These are phyloP conservation scores for Mongoloraphidia duomilia DNA, from an alignment of 2,888 invertebrate species.

Conservation along the genomic window DNA sequence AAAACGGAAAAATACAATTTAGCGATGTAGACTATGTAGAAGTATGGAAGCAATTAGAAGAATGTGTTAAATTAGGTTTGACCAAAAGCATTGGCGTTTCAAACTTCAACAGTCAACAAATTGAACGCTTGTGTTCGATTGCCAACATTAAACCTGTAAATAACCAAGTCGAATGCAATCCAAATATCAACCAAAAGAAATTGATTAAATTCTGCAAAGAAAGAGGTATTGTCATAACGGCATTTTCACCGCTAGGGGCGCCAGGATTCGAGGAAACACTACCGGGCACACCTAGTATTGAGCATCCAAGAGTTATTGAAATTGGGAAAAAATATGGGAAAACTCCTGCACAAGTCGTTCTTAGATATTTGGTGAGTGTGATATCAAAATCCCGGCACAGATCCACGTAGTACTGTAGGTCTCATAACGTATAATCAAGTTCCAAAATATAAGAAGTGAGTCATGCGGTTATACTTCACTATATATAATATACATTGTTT, in stretches of 20 bases:
- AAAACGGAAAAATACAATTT: slow-evolving; percentile 38
- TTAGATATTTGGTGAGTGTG: slow-evolving; percentile 32
- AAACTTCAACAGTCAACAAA: slow-evolving; percentile 71
- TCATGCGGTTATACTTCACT: too few relatives aligned
- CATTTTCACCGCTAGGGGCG: slow-evolving; percentile 77
- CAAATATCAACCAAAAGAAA: slow-evolving; percentile 57
- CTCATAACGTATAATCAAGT: too few relatives aligned
- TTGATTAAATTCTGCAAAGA: slow-evolving; percentile 54
- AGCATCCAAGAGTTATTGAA: slow-evolving; percentile 37
- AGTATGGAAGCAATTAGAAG: slow-evolving; percentile 70
- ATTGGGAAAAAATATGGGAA: slow-evolving; percentile 47
- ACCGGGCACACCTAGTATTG: slow-evolving; percentile 20
- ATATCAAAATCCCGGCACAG: too few relatives aligned
- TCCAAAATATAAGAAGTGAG: too few relatives aligned
- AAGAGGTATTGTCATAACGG: slow-evolving; percentile 53
- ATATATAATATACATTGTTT: too few relatives aligned
- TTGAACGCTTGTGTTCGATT: slow-evolving; percentile 48
- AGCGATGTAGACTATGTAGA: slow-evolving; percentile 60
- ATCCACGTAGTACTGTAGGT: too few relatives aligned
- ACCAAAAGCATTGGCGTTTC: slow-evolving; percentile 70
- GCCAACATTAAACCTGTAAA: slow-evolving; percentile 51
- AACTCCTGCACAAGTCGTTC: slow-evolving; percentile 45
- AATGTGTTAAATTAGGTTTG: slow-evolving; percentile 50
- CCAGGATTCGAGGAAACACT: slow-evolving; percentile 31
- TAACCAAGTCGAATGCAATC: slow-evolving; percentile 62